These are phyloP conservation scores for Harpalus rubripes DNA, from an alignment of 2,888 invertebrate species.

Conservation along the genomic window DNA sequence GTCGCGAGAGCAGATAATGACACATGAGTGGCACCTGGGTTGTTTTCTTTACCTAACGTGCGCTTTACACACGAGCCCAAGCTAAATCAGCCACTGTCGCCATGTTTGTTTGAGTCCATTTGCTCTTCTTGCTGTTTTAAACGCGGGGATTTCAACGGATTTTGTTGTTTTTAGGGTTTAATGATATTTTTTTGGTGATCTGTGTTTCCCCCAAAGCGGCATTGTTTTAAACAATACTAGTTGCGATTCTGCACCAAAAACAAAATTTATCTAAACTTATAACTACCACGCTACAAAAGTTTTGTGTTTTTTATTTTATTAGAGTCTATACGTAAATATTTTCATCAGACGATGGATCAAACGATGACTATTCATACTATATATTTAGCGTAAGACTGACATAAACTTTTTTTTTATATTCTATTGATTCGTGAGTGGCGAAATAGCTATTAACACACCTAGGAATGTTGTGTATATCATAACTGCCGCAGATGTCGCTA, in stretches of 20 bases:
- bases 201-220: constrained; percentile 8
- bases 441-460: too few relatives aligned
- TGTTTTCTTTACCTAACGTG: constrained; percentile 54
- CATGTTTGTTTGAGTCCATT: constrained; percentile 43
- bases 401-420: too few relatives aligned
- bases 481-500: too few relatives aligned
- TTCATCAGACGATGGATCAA: too few relatives aligned
- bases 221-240: constrained; percentile 36
- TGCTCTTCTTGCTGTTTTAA: constrained; percentile 49
- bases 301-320: not conserved
- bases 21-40: constrained; percentile 63
- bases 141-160: constrained; percentile 23
- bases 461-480: too few relatives aligned
- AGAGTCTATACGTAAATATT: not conserved
- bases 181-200: constrained; percentile 49
- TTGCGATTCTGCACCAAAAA: not conserved
- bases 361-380: too few relatives aligned
- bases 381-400: too few relatives aligned
- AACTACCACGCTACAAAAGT: not conserved
- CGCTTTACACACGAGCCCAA: constrained; percentile 12
- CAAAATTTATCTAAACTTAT: not conserved
- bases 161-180: constrained; percentile 41
- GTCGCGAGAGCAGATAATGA: constrained; percentile 64
- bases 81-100: constrained; percentile 34
- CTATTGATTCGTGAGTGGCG: too few relatives aligned